Percentiles rank a stretch among this genome's conserved stretches.
Conservation (phyloP, 2,888 invertebrate genomes). For the Odontomyia ornata region DNA sequence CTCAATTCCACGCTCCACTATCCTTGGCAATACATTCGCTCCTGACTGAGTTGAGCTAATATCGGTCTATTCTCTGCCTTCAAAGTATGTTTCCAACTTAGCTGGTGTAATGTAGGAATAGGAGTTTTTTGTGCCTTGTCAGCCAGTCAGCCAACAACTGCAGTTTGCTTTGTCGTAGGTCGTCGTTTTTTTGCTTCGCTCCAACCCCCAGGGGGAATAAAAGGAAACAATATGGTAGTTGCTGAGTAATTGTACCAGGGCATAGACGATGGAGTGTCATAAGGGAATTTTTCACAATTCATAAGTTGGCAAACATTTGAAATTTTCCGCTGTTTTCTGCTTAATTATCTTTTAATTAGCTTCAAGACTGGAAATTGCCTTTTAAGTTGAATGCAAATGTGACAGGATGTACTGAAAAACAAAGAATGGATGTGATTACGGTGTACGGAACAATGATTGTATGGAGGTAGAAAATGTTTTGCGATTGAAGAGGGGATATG, state of each 20-base stretch:
- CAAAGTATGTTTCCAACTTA: neutral
- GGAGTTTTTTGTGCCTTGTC: neutral
- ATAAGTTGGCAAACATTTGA: slow-evolving; percentile 3
- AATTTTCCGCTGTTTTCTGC: neutral
- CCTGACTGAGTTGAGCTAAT: neutral
- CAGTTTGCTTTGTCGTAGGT: neutral
- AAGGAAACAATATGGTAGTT: neutral
- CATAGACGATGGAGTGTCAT: neutral
- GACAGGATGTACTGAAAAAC: neutral
- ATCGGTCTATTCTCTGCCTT: neutral
- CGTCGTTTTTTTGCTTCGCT: no score
- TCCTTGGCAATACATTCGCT: neutral
- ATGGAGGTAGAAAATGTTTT: neutral
- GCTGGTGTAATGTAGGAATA: neutral
- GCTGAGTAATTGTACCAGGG: neutral
- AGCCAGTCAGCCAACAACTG: neutral
- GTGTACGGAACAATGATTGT: neutral
- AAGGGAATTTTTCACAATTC: neutral
- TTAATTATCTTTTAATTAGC: slow-evolving; percentile 3
- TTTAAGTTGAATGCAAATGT: neutral
- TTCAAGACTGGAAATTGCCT: neutral
- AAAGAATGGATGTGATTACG: no score
- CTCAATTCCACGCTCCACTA: neutral
- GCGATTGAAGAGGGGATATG: no score
- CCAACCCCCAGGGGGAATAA: neutral